These are phyloP conservation scores for Chrysolina haemoptera DNA, from an alignment of 2,888 invertebrate genomes.

Conservation along the genomic window DNA sequence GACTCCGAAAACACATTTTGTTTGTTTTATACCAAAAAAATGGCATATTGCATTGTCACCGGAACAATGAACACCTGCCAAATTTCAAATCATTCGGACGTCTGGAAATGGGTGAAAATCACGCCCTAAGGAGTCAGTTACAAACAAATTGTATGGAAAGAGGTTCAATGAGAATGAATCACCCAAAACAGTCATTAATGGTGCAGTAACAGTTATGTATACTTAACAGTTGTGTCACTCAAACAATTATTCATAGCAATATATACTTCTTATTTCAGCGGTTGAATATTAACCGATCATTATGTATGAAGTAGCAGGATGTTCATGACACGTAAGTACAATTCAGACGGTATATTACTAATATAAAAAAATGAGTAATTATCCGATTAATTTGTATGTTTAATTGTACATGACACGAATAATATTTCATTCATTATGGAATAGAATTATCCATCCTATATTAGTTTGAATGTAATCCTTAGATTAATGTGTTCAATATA, in stretches of 20 bases:
- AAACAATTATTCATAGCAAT: not conserved
- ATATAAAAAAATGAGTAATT: not conserved
- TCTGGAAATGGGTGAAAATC: too few species aligned
- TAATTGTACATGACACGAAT: too few species aligned
- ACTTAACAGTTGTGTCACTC: not conserved
- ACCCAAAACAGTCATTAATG: not conserved
- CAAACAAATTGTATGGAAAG: not conserved
- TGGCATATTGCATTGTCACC: too few species aligned
- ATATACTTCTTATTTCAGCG: not conserved
- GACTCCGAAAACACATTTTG: too few species aligned
- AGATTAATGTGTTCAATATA: too few species aligned
- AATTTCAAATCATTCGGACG: too few species aligned
- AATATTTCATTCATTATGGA: too few species aligned
- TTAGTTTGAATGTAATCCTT: too few species aligned
- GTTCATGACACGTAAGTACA: slow-evolving; percentile 16
- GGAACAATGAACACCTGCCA: too few species aligned
- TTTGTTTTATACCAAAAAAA: too few species aligned
- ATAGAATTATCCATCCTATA: too few species aligned
- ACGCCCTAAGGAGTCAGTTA: not conserved
- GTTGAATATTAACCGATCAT: slow-evolving; percentile 1
- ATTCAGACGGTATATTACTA: not conserved
- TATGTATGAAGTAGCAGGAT: slow-evolving; percentile 3
- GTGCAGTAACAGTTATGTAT: not conserved
- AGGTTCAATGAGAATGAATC: not conserved
- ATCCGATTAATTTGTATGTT: not conserved